Conservation (phyloP, 2,797 vertebrate species). For the Erithacus rubecula region DNA sequence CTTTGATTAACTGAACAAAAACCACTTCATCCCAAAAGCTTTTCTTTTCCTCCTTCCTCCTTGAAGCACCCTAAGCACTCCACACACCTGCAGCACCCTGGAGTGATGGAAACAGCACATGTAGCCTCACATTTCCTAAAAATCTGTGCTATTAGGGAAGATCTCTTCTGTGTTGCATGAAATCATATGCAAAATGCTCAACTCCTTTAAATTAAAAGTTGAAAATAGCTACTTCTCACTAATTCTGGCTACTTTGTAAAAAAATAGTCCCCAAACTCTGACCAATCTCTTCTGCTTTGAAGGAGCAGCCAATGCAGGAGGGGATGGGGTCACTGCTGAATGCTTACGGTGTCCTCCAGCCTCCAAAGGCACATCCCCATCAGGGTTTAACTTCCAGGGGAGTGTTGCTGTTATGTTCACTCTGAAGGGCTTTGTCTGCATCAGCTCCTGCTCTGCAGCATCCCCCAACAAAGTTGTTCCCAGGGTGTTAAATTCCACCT, state of each 20-base stretch:
- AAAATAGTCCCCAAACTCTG: background rate
- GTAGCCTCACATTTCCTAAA: background rate
- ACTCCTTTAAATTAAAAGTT: background rate
- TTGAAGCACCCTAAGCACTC: slow-evolving; percentile 26
- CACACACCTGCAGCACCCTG: slow-evolving; percentile 39
- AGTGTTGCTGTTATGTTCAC: fast-evolving
- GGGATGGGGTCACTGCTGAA: background rate
- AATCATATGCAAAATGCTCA: background rate
- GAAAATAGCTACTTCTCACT: background rate
- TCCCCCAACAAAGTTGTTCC: background rate
- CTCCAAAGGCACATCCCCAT: background rate
- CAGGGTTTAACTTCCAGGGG: background rate
- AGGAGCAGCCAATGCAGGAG: background rate
- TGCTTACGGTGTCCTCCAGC: background rate
- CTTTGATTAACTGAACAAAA: slow-evolving; percentile 24
- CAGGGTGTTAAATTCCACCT: background rate
- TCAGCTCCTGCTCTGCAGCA: background rate
- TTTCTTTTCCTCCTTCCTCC: slow-evolving; percentile 14
- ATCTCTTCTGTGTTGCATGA: background rate
- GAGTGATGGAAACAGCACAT: background rate
- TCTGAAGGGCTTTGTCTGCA: background rate
- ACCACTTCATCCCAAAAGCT: slow-evolving; percentile 20
- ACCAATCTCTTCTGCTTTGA: background rate
- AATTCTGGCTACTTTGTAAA: background rate
- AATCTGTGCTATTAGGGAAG: background rate